Conservation (phyloP, 2,888 invertebrate species). For the Xanthia togata region DNA sequence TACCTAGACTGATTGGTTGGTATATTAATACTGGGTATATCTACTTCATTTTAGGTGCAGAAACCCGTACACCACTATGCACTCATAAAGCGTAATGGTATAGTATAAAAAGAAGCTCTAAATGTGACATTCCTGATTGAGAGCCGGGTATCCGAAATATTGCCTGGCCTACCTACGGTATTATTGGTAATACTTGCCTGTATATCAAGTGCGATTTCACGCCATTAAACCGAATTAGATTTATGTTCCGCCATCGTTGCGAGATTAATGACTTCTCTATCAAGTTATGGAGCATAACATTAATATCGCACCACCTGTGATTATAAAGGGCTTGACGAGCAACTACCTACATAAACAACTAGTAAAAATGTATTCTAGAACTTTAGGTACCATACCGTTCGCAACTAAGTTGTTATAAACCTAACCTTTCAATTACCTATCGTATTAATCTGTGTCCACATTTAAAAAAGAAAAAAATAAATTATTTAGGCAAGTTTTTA, state of each 20-base stretch:
- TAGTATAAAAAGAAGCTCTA: background rate
- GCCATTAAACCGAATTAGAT: constrained; percentile 43
- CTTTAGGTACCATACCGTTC: background rate
- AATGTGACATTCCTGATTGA: constrained; percentile 6
- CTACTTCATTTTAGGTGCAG: too few species aligned
- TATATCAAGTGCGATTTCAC: constrained; percentile 26
- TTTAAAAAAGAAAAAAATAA: too few species aligned
- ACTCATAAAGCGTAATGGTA: background rate
- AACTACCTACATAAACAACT: background rate
- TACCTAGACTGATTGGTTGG: too few species aligned
- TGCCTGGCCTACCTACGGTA: background rate
- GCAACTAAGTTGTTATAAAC: background rate
- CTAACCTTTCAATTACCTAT: background rate
- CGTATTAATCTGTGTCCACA: background rate
- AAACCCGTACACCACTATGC: background rate
- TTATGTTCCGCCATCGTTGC: constrained; percentile 42
- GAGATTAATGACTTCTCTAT: constrained; percentile 42
- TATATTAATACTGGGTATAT: too few species aligned
- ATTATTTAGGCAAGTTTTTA: too few species aligned
- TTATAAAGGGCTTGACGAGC: background rate
- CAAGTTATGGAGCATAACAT: constrained; percentile 6
- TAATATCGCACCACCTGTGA: constrained; percentile 11
- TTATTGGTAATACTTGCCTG: constrained; percentile 12
- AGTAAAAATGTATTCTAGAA: background rate
- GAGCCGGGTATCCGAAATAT: constrained; percentile 18